Conservation (phyloP, 1,140 invertebrate species). For the Oscheius sp. region DNA sequence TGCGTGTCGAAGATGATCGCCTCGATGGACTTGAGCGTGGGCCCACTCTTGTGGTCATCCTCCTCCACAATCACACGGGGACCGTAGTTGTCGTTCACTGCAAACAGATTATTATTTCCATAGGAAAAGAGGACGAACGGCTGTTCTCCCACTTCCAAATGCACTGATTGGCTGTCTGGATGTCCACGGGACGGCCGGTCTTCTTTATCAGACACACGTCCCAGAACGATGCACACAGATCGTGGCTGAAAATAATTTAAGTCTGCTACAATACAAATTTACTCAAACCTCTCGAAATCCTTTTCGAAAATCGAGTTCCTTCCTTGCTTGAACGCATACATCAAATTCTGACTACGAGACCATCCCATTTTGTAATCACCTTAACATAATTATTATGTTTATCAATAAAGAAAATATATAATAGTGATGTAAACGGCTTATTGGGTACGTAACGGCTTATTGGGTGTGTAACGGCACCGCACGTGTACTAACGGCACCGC, state of each 20-base stretch:
- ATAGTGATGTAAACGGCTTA: neutral
- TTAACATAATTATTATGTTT: neutral
- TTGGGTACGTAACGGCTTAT: too few species aligned
- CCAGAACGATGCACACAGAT: conserved; percentile 11
- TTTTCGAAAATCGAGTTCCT: conserved; percentile 2
- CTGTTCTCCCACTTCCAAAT: conserved; percentile 9
- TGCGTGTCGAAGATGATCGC: neutral
- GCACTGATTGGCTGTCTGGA: neutral
- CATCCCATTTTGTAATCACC: conserved; percentile 20
- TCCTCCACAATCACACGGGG: neutral
- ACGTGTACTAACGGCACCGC: too few species aligned
- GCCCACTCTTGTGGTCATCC: neutral
- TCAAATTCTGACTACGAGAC: neutral
- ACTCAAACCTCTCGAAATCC: neutral
- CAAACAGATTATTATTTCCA: neutral
- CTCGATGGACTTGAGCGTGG: neutral
- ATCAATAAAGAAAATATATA: neutral
- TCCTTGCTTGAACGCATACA: neutral
- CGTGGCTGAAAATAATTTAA: neutral
- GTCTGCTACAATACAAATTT: neutral
- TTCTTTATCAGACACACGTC: neutral
- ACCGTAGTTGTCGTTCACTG: conserved; percentile 13
- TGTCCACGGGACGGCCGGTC: neutral
- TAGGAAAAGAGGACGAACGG: neutral
- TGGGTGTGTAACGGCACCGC: too few species aligned